Conservation (phyloP, 23 tunicate species). For the Clavelina lepadiformis region DNA sequence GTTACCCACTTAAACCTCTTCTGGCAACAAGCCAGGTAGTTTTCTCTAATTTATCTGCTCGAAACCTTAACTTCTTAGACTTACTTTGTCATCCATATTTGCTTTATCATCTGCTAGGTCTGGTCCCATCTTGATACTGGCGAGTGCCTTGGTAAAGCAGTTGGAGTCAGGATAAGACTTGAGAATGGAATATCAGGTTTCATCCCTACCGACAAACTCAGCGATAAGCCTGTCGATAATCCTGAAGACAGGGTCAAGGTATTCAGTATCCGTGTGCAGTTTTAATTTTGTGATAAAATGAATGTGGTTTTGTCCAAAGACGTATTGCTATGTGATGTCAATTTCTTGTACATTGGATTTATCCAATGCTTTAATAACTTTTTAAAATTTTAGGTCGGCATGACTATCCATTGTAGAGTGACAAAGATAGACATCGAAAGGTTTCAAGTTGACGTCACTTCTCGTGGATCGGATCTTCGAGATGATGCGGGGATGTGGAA, state of each 20-base stretch:
- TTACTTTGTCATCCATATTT: no score
- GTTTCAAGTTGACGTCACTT: slow-evolving; percentile 76
- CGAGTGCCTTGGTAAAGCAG: slow-evolving; percentile 85
- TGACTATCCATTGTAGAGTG: slow-evolving; percentile 87
- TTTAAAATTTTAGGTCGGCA: slow-evolving; percentile 40
- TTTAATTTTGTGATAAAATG: background rate
- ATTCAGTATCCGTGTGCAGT: slow-evolving; percentile 2
- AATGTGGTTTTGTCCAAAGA: background rate
- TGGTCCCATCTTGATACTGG: slow-evolving; percentile 90
- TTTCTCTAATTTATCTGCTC: no score
- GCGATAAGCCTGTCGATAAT: slow-evolving; percentile 65
- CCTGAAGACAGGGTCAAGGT: slow-evolving; percentile 90
- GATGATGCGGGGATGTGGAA: slow-evolving; percentile 70
- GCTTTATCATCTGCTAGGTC: slow-evolving; percentile 38
- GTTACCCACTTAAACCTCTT: no score
- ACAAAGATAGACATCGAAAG: slow-evolving; percentile 63
- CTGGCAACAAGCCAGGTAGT: no score
- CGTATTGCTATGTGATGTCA: background rate
- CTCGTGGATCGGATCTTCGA: slow-evolving; percentile 73
- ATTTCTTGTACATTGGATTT: background rate
- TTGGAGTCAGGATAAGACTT: slow-evolving; percentile 65
- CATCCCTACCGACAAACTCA: slow-evolving; percentile 66
- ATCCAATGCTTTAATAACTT: background rate
- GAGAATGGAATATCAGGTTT: slow-evolving; percentile 83
- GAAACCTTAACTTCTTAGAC: no score